Evolutionary conservation across 1,140 invertebrate genomes (phyloP), one percentile per base, ranked within the genome.

Genomic region (Doryteuthis pealeii): DNA sequence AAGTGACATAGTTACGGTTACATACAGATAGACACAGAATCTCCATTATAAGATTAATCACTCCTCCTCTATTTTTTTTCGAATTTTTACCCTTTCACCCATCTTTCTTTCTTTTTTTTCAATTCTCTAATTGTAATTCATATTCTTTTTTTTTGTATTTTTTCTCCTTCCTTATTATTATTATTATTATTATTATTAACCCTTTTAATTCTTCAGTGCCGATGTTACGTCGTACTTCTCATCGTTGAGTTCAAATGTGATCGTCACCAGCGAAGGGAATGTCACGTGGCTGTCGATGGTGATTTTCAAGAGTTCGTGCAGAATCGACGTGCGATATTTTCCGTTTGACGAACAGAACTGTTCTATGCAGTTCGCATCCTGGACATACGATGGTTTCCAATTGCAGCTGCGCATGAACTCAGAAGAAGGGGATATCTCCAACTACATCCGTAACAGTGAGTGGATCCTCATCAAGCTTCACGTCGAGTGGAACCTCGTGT

Each of bases 381-480:
- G 96, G 96, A 97, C 96, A 0, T 98, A 98, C 87, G 96, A 98
- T 86, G 95, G 95, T 65, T 88, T 75, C 62, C 80, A 81, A 45
- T 74, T 83, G 40, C 85, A 86, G 76, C 77, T 84, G n/a, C 67
- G 81, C 18, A 80, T 83, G 65, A 82, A 79, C 49, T 78, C 81
- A 1, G 73, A 77, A 1, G 76, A 83, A 73, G 89, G 88, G 2
- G 89, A 89, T 71, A 74, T 82, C 14, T 86, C 87, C 40, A 89
- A 89, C 78, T 90, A 89, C 75, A 87, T 89, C 35, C 79, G 79
- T 14, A 89, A 86, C 78, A 88, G 86, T 72, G 89, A 90, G 81
- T 90, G 89, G 89, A 73, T 83, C 33, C 77, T 90, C 33, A 68
- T 81, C 1, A 78, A 76, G 67, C 77, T 84, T 81, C 90, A 91